Evolutionary conservation across 2,888 invertebrate genomes (phyloP), one percentile per base, ranked within the genome.

Genomic region (Beris chalybata): DNA sequence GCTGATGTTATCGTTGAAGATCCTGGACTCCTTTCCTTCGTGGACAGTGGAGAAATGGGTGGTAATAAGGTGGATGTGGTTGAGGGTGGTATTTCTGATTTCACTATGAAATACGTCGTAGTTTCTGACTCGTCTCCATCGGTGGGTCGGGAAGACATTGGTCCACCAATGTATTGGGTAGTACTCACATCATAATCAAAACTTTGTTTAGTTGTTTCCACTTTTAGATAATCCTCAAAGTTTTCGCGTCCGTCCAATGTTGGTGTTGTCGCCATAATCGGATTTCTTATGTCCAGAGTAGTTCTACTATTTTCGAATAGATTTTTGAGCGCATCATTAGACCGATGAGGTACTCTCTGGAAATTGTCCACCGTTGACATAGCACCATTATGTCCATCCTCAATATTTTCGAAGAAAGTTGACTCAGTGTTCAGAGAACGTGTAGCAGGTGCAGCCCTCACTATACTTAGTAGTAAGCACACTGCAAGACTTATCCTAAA

Each of bases 221-320:
- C 43, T 7, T 61, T 50, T 5, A 52, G 38, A 61, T 50, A 61
- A 43, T 61, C 52, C 50, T 61, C 38, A 50, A 52, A 61, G 47
- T 50, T 50, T 48, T 31, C 48, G 12, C 29, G 31, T 31, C 32
- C 52, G n/a, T 15, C 29, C 4, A 12, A 50, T 9, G 61, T 52
- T 38, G 52, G 15, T 38, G 61, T 52, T 31, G 48, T 13, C 48
- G 56, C 38, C 2, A 1, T 11, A 11, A 43, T 11, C 12, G 52
- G 6, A 7, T 43, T 61, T 38, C 52, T 48, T 4, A 50, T 61
- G 15, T 61, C 61, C 13, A 50, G 31, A 4, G 61, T 61, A 13
- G 61, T 61, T 38, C 61, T 61, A 29, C 61, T 61, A n/a, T 50
- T 61, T 13, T 61, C 61, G 29, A 61, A 50, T 30, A 61, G 50